Evolutionary conservation across 1,140 invertebrate species (phyloP), one percentile per base, ranked within the genome.

Genomic region (Papilio glaucus): DNA sequence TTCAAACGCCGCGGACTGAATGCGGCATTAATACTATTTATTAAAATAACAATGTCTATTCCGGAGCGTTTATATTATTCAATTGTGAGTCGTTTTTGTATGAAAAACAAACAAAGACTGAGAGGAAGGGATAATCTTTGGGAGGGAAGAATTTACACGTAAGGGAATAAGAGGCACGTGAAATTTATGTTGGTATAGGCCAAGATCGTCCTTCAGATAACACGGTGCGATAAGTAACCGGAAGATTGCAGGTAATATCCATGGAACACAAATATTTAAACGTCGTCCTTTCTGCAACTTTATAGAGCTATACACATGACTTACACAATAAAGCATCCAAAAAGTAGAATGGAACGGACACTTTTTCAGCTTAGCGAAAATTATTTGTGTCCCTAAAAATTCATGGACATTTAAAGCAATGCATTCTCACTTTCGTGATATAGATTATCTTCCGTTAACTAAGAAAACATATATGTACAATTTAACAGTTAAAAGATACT

Each of bases 41-140:
- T 90, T 92, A 87, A 84, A 90, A 90, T 86, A 90, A 90, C 87
- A 88, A 85, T 85, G 78, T 78, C 77, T 84, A 81, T 85, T 81
- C 74, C 53, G 53, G 75, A 72, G 33, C 73, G 67, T 73, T 84
- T 82, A 77, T 81, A 77, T 81, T 79, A 83, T 85, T 80, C 74
- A 68, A 74, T 77, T 75, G 73, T 77, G 33, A 63, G 63, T 71
- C 70, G 33, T 68, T 3, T 2, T 29, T 84, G 78, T 77, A 78
- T 74, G 78, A 74, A 75, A 73, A 74, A 68, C 37, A 78, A 74
- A 81, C 49, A 80, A 73, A 80, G 73, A 76, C 26, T 45, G 74
- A 57, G 72, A 80, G 79, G 67, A 18, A 81, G 62, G 81, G 84
- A 87, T 89, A 90, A 88, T 84, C 85, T 75, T 49, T 21, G 77